Conservation (phyloP, 2,797 vertebrate genomes). For the Macrochelys suwanniensis region DNA sequence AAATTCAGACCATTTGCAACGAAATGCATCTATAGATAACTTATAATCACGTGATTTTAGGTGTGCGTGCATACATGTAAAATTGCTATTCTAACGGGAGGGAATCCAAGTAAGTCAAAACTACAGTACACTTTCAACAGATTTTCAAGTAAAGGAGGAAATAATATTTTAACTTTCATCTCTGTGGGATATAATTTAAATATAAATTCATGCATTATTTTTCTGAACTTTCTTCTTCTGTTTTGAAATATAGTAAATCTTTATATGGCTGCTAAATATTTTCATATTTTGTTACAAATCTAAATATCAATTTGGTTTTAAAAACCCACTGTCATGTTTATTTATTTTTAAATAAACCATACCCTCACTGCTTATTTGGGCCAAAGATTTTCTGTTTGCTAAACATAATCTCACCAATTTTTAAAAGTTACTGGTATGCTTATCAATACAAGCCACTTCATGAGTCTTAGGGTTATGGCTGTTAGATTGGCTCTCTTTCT, state of each 20-base stretch:
- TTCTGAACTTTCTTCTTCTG: not conserved
- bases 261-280: not conserved
- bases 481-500: not conserved
- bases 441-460: not conserved
- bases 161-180: not conserved
- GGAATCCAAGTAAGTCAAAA: not conserved
- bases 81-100: not conserved
- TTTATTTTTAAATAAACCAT: not conserved
- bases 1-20: not conserved
- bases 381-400: not conserved
- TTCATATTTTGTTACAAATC: not conserved
- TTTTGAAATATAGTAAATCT: not conserved
- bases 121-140: not conserved
- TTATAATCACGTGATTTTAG: not conserved
- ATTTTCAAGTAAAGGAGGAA: not conserved
- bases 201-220: not conserved
- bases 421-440: too few species aligned
- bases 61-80: not conserved
- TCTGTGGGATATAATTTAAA: not conserved
- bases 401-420: not conserved
- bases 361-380: not conserved
- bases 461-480: not conserved
- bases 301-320: not conserved
- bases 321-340: not conserved
- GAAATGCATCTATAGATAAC: accelerated